phyloP scores from a whole-genome alignment of 2,888 invertebrate genomes.

The Brenthis ino region DNA sequence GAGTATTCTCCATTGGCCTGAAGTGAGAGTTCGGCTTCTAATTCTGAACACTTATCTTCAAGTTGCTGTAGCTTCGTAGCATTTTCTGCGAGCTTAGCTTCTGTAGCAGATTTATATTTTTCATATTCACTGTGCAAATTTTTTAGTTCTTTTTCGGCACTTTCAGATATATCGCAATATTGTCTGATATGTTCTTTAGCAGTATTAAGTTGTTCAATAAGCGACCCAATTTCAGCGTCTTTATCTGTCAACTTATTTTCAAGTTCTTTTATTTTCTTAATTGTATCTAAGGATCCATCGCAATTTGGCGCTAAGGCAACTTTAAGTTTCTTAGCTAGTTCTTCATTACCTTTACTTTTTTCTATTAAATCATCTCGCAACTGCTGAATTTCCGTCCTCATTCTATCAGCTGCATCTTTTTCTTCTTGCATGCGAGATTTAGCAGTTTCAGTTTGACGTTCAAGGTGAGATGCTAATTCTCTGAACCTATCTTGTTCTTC shows the following conservation, averaged over 20 bases:
- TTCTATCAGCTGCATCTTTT: conserved; percentile 84
- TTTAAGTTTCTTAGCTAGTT: conserved; percentile 86
- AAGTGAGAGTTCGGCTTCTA: conserved; percentile 87
- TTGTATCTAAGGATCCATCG: conserved; percentile 83
- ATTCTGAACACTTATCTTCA: conserved; percentile 84
- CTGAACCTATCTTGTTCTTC: conserved; percentile 92
- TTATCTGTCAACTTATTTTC: conserved; percentile 85
- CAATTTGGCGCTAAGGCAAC: conserved; percentile 82
- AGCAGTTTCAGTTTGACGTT: conserved; percentile 86
- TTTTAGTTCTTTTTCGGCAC: conserved; percentile 90
- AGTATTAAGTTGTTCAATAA: conserved; percentile 87
- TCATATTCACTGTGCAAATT: conserved; percentile 83
- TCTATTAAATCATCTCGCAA: conserved; percentile 83
- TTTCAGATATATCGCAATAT: conserved; percentile 92
- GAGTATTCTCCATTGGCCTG: conserved; percentile 85
- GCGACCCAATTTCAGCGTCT: conserved; percentile 84
- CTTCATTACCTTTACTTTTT: conserved; percentile 85
- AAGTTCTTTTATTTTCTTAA: conserved; percentile 86
- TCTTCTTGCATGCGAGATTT: conserved; percentile 88
- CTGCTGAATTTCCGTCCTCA: conserved; percentile 82
- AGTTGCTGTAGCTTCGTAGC: conserved; percentile 73
- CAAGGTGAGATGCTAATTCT: conserved; percentile 86
- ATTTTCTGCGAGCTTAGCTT: conserved; percentile 80
- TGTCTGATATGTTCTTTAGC: conserved; percentile 91
- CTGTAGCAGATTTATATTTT: conserved; percentile 82